Conservation (phyloP, 2,113 vertebrate species). For the Neodontobutis hainanensis region DNA sequence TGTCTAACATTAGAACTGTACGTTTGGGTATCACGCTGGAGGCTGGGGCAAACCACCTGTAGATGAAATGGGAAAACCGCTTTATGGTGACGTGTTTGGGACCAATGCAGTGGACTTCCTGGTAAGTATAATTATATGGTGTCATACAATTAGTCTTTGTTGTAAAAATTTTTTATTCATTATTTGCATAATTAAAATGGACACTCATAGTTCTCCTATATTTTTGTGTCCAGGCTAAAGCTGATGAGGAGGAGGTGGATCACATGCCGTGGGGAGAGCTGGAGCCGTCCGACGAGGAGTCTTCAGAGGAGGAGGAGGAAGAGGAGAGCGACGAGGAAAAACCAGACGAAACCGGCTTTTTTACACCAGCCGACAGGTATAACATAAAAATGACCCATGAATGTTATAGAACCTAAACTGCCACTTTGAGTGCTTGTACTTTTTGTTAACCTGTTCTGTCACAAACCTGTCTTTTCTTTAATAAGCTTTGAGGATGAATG, state of each 20-base stretch:
- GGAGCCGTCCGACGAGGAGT: constrained; percentile 91
- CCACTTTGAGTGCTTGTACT: not conserved
- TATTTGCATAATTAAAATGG: not conserved
- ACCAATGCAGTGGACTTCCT: constrained; percentile 90
- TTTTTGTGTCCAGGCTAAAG: constrained; percentile 79
- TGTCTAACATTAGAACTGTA: constrained; percentile 80
- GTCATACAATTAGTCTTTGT: not conserved
- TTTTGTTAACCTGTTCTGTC: not conserved
- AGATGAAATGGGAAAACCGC: constrained; percentile 89
- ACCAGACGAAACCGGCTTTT: constrained; percentile 91
- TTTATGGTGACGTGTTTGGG: constrained; percentile 92
- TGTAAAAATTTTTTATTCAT: no score
- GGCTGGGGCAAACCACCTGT: constrained; percentile 94
- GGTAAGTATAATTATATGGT: constrained; percentile 56
- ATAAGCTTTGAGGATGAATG: constrained; percentile 1
- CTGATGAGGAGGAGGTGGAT: constrained; percentile 92
- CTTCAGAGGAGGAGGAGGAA: constrained; percentile 91
- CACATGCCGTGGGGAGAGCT: constrained; percentile 90
- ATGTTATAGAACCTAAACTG: no score
- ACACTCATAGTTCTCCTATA: not conserved
- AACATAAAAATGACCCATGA: not conserved
- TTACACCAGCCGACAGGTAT: constrained; percentile 92
- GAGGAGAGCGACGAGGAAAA: constrained; percentile 95
- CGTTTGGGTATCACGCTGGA: constrained; percentile 91
- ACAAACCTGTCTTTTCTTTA: not conserved